Evolutionary conservation across 2,113 vertebrate genomes (phyloP).

Genomic region (Bothrops jararaca): DNA sequence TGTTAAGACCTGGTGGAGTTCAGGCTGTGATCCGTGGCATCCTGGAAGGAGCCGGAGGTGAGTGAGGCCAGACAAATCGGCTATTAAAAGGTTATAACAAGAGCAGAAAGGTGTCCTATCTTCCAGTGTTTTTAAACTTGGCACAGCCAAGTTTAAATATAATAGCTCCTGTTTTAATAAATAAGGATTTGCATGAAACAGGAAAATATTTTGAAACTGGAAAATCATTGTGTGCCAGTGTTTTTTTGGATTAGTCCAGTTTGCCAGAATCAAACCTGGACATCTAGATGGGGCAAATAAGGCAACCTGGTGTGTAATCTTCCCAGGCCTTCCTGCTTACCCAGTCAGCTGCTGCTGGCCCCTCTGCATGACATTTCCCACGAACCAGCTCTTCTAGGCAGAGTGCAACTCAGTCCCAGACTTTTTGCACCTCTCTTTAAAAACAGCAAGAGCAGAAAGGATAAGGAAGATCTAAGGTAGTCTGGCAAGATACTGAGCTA

Average conservation of each 20-base stretch:
- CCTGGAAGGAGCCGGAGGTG: conserved; percentile 84
- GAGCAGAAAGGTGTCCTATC: not conserved
- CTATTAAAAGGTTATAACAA: not conserved
- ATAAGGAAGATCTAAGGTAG: not conserved
- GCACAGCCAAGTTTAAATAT: not conserved
- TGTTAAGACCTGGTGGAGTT: conserved; percentile 82
- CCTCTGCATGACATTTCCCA: not conserved
- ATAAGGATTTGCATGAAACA: not conserved
- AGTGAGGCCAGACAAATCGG: conserved; percentile 27
- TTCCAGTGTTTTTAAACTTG: not conserved
- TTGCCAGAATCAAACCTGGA: not conserved
- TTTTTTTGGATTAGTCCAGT: not conserved
- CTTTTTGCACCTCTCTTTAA: not conserved
- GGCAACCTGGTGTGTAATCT: not conserved
- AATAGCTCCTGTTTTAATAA: not conserved
- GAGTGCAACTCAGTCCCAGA: not conserved
- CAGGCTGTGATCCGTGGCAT: conserved; percentile 87
- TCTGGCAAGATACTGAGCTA: not conserved
- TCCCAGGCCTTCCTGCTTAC: not conserved
- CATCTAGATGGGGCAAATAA: not conserved
- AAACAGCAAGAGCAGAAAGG: not conserved
- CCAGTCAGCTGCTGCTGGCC: not conserved
- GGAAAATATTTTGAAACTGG: not conserved
- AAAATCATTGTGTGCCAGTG: not conserved
- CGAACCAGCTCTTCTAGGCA: not conserved